phyloP scores from a whole-genome alignment of 2,797 vertebrate species.

The Melanotaenia boesemani region DNA sequence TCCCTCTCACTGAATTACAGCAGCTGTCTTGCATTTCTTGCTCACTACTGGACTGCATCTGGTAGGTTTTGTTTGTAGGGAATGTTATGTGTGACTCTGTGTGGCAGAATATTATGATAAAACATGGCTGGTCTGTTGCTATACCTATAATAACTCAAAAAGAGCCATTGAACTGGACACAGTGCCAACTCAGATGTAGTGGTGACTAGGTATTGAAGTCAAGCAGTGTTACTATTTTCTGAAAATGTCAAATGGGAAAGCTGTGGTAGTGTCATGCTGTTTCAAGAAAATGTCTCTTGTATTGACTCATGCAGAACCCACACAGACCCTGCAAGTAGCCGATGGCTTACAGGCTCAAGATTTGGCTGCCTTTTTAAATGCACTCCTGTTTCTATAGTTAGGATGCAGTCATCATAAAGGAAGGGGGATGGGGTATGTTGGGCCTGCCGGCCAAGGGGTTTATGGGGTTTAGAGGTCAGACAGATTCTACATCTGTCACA shows the following conservation, averaged over 20 bases:
- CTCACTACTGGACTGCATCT: slow-evolving; percentile 66
- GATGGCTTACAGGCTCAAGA: background rate
- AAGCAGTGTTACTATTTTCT: slow-evolving; percentile 14
- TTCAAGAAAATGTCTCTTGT: slow-evolving; percentile 25
- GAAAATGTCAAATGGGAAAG: slow-evolving; percentile 40
- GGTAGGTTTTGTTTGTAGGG: slow-evolving; percentile 62
- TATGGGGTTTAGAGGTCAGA: slow-evolving; percentile 61
- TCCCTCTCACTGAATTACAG: slow-evolving; percentile 67
- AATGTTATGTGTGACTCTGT: slow-evolving; percentile 60
- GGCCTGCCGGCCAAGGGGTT: slow-evolving; percentile 42
- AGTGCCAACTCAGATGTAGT: slow-evolving; percentile 27
- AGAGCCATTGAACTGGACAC: slow-evolving; percentile 45
- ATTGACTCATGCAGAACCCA: background rate
- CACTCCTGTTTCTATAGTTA: slow-evolving; percentile 32
- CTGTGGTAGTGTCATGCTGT: slow-evolving; percentile 13
- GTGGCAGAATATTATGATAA: slow-evolving; percentile 58
- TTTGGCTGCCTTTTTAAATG: slow-evolving; percentile 7
- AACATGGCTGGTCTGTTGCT: slow-evolving; percentile 48
- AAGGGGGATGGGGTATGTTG: slow-evolving; percentile 14
- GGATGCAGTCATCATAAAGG: slow-evolving; percentile 38
- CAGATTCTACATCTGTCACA: slow-evolving; percentile 43
- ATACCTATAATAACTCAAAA: slow-evolving; percentile 39
- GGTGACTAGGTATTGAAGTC: slow-evolving; percentile 2
- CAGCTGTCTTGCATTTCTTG: slow-evolving; percentile 71
- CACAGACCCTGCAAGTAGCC: background rate